These are phyloP conservation scores for Lemur catta DNA, from an alignment of 2,797 vertebrate species.

Conservation along the genomic window DNA sequence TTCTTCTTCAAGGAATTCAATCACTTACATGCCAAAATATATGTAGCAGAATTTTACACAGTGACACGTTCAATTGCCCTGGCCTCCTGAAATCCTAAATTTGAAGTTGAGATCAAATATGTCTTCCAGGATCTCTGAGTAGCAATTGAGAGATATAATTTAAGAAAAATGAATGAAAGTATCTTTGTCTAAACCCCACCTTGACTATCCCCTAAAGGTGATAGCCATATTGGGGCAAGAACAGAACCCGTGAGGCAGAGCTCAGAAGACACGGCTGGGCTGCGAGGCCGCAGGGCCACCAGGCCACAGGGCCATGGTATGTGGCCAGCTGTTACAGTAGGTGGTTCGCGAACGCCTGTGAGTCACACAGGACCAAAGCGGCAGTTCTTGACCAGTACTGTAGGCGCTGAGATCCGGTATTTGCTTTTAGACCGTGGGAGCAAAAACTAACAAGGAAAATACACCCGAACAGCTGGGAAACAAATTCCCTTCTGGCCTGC, in stretches of 20 bases:
- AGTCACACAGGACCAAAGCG: slow-evolving; percentile 62
- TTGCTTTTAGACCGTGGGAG: slow-evolving; percentile 55
- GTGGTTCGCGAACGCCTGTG: slow-evolving; percentile 39
- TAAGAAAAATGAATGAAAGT: background rate
- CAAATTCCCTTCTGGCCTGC: slow-evolving; percentile 51
- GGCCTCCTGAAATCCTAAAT: background rate
- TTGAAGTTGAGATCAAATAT: background rate
- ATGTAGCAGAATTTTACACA: background rate
- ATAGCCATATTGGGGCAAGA: background rate
- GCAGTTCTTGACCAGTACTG: slow-evolving; percentile 48
- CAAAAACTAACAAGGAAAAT: slow-evolving; percentile 38
- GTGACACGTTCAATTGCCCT: background rate
- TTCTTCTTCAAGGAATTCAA: background rate
- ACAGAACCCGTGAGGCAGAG: background rate
- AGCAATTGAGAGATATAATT: background rate
- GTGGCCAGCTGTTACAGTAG: slow-evolving; percentile 42
- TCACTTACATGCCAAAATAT: no score
- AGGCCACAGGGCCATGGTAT: background rate
- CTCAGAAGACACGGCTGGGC: fast-evolving
- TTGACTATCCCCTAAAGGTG: background rate
- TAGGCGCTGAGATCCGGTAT: slow-evolving; percentile 37
- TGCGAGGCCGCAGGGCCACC: fast-evolving
- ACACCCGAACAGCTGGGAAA: slow-evolving; percentile 60
- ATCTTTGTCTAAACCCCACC: background rate
- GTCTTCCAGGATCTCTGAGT: background rate